Base-by-base conservation (phyloP, 2,888 invertebrate species). In the Pomacea canaliculata region DNA sequence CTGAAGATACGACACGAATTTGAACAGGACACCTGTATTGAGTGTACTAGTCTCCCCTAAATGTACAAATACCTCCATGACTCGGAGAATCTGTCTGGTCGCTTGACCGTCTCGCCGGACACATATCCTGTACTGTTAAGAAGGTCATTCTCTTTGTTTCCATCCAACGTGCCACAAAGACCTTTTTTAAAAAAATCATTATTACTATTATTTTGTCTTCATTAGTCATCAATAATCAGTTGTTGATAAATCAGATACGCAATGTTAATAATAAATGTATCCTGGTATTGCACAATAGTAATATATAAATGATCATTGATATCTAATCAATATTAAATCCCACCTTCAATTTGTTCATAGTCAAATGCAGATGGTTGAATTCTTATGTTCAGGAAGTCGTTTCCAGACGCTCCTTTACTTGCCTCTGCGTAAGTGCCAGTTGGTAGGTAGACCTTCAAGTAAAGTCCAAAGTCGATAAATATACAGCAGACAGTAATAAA, bases 341-440 rank as follows among this genome's bases (percentile, higher is more conserved):
- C 66, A 83, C 85, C 85, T 82, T 82, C 79, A 16, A 80, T 79
- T 23, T 80, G 76, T 23, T 73, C 76, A 76, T 79, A 83, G 72
- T 86, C 86, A 49, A 81, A 70, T 10, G 83, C 71, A 12, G 85
- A 82, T 23, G 83, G 81, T 68, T 81, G 81, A 18, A 85, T 72
- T 74, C 79, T 82, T 19, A 84, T 71, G 73, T 83, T 85, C 65
- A 86, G 81, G 77, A 80, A 85, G 18, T 78, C 70, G 12, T 80
- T 66, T 9, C 71, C 62, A 37, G 76, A 59, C 19, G 72, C 69
- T 37, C 73, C 72, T 5, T 82, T 77, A n/a, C 60, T 78, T 4
- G 83, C 79, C 0, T 79, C 81, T 13, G 84, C 73, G 27, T 79
- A 71, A 37, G 76, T 79, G 23, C 84, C 83, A 27, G 81, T 82